These are phyloP conservation scores for Alces alces DNA, from an alignment of 2,113 vertebrate species.

Conservation along the genomic window DNA sequence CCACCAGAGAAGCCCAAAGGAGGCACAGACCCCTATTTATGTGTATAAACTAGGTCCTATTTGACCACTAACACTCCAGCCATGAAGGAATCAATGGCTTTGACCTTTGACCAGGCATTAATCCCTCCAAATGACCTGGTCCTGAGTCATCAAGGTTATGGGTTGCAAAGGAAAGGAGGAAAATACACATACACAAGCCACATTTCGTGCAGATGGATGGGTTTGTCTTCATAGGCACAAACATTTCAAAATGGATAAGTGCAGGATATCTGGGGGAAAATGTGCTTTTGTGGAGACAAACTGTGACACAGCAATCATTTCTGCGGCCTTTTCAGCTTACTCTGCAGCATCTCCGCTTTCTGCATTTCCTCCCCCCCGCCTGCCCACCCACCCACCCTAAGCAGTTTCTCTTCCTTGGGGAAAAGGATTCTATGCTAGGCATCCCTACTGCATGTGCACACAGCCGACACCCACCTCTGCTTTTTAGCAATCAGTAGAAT, in stretches of 20 bases:
- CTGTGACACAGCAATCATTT: not conserved
- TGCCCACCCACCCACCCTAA: not conserved
- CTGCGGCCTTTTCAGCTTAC: not conserved
- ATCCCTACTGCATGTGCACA: not conserved
- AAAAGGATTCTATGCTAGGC: not conserved
- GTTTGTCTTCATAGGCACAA: not conserved
- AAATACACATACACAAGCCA: not conserved
- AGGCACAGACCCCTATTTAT: rapidly evolving
- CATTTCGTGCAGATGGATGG: not conserved
- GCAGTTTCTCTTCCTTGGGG: slow-evolving; percentile 38
- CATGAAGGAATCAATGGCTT: not conserved
- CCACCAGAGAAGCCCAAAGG: not conserved
- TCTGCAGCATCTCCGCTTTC: slow-evolving; percentile 17
- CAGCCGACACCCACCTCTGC: not conserved
- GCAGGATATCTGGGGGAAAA: not conserved
- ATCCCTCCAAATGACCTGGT: not conserved
- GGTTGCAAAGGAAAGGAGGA: not conserved
- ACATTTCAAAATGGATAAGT: not conserved
- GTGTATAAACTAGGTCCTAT: not conserved
- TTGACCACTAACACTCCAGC: not conserved
- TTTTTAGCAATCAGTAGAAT: slow-evolving; percentile 70
- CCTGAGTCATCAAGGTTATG: not conserved
- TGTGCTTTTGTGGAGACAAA: not conserved
- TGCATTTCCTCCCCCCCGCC: not conserved
- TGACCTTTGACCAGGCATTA: not conserved